These are phyloP conservation scores for Periplaneta americana DNA, from an alignment of 1,140 invertebrate genomes.

Conservation along the genomic window DNA sequence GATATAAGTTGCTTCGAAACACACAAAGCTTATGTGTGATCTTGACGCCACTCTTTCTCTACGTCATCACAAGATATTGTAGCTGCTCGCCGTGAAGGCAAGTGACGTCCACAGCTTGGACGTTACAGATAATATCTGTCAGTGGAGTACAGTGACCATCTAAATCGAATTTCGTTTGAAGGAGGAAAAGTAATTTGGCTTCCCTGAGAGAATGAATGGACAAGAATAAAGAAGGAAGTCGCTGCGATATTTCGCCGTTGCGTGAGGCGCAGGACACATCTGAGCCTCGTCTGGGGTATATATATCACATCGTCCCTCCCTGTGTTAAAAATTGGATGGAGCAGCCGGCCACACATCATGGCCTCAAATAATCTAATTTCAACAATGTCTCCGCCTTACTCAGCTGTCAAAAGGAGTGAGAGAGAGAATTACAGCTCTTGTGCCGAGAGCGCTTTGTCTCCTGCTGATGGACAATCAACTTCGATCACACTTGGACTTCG, in stretches of 20 bases:
- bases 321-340: background rate
- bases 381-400: background rate
- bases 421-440: background rate
- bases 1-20: too few relatives aligned
- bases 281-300: background rate
- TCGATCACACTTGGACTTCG: background rate
- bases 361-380: background rate
- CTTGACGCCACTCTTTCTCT: too few relatives aligned
- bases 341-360: background rate
- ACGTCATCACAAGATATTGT: too few relatives aligned
- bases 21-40: too few relatives aligned
- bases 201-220: background rate
- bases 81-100: too few relatives aligned
- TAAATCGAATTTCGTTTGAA: too few relatives aligned
- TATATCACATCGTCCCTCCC: background rate
- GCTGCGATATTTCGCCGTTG: background rate
- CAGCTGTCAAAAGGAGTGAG: background rate
- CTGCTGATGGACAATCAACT: background rate
- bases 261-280: background rate
- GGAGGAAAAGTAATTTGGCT: too few relatives aligned
- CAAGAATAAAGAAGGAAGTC: background rate
- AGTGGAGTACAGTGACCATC: too few relatives aligned
- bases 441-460: background rate
- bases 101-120: too few relatives aligned
- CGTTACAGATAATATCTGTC: too few relatives aligned